Evolutionary conservation across 2,888 invertebrate species (phyloP).

Genomic region (Eutolmus rufibarbis): DNA sequence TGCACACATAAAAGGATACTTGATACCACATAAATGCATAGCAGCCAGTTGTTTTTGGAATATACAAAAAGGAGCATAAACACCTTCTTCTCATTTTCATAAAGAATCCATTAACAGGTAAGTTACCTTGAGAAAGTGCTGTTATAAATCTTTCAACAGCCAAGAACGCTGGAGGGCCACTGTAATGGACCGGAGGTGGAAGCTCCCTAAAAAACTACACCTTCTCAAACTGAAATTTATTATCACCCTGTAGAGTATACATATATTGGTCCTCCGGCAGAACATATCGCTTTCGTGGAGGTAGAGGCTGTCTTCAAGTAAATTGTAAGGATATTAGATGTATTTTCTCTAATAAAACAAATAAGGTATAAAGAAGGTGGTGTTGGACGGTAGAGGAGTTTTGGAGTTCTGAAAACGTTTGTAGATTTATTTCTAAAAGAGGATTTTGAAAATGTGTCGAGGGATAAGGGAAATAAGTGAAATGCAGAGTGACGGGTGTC

Average conservation of each 20-base stretch:
- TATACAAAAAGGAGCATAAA: not conserved
- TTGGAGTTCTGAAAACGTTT: not conserved
- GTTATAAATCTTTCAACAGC: constrained; percentile 17
- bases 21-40: not conserved
- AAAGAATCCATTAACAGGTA: not conserved
- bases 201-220: constrained; percentile 8
- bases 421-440: not conserved
- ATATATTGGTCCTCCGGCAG: not conserved
- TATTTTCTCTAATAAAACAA: not conserved
- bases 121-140: not conserved
- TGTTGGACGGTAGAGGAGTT: not conserved
- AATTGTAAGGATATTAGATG: not conserved
- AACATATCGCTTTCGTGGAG: not conserved
- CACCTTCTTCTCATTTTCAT: constrained; percentile 22
- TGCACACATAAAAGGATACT: not conserved
- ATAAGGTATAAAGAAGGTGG: not conserved
- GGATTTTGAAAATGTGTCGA: not conserved
- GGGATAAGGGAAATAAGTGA: not conserved
- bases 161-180: not conserved
- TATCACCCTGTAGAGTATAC: not conserved
- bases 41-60: not conserved
- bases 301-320: not conserved
- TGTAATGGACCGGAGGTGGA: not conserved
- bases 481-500: not conserved
- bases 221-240: constrained; percentile 17